Evolutionary conservation across 2,113 vertebrate species (phyloP), one percentile per base, ranked within the genome.

Genomic region (Laticauda laticaudata): DNA sequence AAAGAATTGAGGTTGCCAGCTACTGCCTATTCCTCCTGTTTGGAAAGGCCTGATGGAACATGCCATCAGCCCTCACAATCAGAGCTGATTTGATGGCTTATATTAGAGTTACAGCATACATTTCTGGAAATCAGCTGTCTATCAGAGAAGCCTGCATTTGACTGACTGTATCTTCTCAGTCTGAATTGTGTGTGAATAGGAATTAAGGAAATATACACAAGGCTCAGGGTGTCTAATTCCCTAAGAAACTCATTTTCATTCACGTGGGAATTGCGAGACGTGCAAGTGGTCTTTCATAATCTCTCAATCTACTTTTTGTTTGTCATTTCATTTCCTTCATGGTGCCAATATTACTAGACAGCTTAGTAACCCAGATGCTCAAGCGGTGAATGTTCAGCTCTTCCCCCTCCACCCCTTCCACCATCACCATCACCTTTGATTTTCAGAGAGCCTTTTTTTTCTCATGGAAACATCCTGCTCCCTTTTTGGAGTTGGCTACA

Each of bases 401-500:
- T 64, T 20, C 39, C 39, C 15, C 15, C 75, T 34, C 61, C 55
- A 34, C 87, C 20, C 54, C 3, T 0, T 34, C n/a, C 54, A 39
- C 15, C 29, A 81, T 51, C 0, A 94, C 89, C 91, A 91, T 55
- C 34, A 56, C 23, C 55, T 54, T 45, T 91, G 89, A 91, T 18
- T 86, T 95, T 92, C 39, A 0, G 39, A 34, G 56, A 88, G 43
- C 7, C 61, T 12, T 21, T 94, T 91, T 93, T 87, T 29, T 7
- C 85, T 90, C 7, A 14, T 54, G 51, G 56, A 91, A 96, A 90
- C 29, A 69, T 54, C 39, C 26, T 2, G 12, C 92, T 94, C 90
- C 11, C 20, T 94, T 90, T 57, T 21, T 94, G 94, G 94, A 96
- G 34, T 69, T 95, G 91, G 92, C 92, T 89, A 14, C 29, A 57